Evolutionary conservation across 2,888 invertebrate genomes (phyloP), one percentile per base, ranked within the genome.

Genomic region (Pollenia griseotomentosa): DNA sequence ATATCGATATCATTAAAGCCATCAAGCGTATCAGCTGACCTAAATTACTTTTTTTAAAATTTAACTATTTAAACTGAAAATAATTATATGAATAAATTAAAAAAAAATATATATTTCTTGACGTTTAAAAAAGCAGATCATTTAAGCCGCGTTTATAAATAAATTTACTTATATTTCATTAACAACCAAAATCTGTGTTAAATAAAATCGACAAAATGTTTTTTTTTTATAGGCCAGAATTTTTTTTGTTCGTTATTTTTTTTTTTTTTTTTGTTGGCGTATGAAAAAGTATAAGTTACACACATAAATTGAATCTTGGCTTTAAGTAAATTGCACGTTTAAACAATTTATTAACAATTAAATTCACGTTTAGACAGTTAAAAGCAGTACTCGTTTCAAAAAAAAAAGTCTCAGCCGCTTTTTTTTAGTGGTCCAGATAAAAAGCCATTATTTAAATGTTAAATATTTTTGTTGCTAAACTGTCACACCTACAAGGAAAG

Each of bases 1-100:
- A 77, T 70, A 53, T 81, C 65, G 55, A 68, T 65, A 73, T 75
- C 51, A 46, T 75, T 85, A 77, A 80, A 71, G 71, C 71, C 44
- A 61, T 81, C 77, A 66, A 81, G 48, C 77, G 65, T 77, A 81
- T 59, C 81, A 48, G 81, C 12, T 73, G 77, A 81, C 85, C 85
- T 53, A 77, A 70, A 85, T 85, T 65, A 59, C 48, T 59, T 57
- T 19, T 16, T 19, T 44, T 8, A 14, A 16, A 40, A 74, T 59
- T 66, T 82, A 59, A 73, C 46, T 66, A 74, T 57, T 57, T 59
- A 61, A 79, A 46, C 59, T 48, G 51, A 71, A 55, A n/a, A 6
- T 40, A 42, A 44, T 12, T 11, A 46, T 9, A 46, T 6, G 33
- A 33, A 33, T 33, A 33, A 33, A 33, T 33, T 23, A 2, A 23